Conservation (phyloP, 2,797 vertebrate genomes). For the Epinephelus coioides region DNA sequence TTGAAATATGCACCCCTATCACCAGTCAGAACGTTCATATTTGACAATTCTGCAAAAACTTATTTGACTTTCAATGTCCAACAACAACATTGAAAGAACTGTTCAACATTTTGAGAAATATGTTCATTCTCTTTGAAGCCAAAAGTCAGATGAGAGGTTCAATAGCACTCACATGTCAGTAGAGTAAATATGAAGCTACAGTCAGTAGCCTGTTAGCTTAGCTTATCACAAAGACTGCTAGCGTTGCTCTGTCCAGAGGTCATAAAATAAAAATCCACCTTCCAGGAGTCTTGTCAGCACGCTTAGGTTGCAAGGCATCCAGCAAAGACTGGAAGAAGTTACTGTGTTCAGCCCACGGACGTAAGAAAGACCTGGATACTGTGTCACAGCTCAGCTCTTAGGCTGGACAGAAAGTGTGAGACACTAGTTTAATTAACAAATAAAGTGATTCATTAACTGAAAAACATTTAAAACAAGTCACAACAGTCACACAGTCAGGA, state of each 20-base stretch:
- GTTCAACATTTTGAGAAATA: background rate
- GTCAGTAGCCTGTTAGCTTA: background rate
- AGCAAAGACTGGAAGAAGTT: background rate
- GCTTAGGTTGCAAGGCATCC: background rate
- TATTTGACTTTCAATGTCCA: background rate
- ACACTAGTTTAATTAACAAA: too few species aligned
- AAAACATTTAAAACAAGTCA: too few species aligned
- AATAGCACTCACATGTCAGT: background rate
- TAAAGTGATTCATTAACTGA: too few species aligned
- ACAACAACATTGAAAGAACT: background rate
- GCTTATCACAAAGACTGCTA: background rate
- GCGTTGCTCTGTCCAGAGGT: background rate
- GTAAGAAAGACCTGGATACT: background rate
- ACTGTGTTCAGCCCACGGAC: background rate
- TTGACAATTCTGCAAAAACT: conserved; percentile 12
- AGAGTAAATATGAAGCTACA: background rate
- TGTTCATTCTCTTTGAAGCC: background rate
- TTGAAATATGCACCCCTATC: background rate
- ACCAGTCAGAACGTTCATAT: conserved; percentile 10
- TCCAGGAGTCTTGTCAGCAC: conserved; percentile 1
- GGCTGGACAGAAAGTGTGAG: too few species aligned
- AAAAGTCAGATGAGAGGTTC: background rate
- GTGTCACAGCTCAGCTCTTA: too few species aligned
- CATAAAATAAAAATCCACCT: background rate
- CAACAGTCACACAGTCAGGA: too few species aligned